Percentiles rank a stretch among this genome's conserved stretches.
Evolutionary conservation across 2,113 vertebrate species (phyloP).

Genomic region (Balaenoptera acutorostrata): DNA sequence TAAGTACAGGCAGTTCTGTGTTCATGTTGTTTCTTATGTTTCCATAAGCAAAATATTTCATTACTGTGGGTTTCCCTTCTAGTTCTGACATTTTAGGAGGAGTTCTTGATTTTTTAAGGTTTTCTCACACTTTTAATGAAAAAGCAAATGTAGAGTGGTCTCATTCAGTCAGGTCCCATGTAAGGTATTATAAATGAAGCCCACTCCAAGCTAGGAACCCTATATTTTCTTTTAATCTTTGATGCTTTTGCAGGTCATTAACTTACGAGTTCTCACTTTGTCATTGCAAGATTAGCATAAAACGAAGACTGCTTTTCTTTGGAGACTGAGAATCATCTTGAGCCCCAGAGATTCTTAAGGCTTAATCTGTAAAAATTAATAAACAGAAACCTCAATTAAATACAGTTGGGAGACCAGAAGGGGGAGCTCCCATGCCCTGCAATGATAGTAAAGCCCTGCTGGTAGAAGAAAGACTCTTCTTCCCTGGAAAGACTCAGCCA

Average conservation of each 20-base stretch:
- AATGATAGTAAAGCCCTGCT: neutral
- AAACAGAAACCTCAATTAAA: neutral
- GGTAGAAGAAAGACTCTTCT: neutral
- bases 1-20: neutral
- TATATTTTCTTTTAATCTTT: neutral
- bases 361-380: neutral
- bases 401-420: neutral
- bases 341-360: neutral
- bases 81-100: neutral
- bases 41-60: neutral
- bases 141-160: neutral
- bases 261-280: neutral
- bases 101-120: neutral
- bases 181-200: neutral
- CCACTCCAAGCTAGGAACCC: neutral
- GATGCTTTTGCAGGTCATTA: neutral
- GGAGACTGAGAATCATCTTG: neutral
- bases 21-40: neutral
- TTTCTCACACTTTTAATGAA: neutral
- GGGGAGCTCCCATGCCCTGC: neutral
- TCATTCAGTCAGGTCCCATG: neutral
- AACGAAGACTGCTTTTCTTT: neutral
- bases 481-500: neutral
- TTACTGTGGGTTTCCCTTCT: neutral
- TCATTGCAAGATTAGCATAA: neutral